Base-by-base conservation (phyloP, 2,797 vertebrate species). In the Numenius phaeopus region DNA sequence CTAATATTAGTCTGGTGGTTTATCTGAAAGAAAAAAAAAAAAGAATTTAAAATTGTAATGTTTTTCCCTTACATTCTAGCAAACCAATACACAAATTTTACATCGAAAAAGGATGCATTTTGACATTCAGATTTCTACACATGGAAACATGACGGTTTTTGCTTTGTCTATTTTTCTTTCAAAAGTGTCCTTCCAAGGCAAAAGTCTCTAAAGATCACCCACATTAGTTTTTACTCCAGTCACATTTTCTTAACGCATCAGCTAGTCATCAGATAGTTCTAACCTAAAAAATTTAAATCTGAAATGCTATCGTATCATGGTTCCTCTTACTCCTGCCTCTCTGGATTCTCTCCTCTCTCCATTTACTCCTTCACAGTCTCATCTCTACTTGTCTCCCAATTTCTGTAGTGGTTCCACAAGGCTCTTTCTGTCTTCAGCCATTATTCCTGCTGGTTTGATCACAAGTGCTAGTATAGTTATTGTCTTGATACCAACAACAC, bases 301-400 rank as follows among this genome's bases (percentile, higher is more conserved):
- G 24, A 88, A 76, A 47, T 2, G 2, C 10, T 32, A 6, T 49
- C 11, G 2, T 34, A 13, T 13, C 7, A 7, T 2, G 1, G 20
- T 18, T 69, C 83, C 15, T 14, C 32, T 75, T 42, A 26, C 9
- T 64, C 15, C 8, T 54, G n/a, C 24, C 29, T 29, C 34, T 24
- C 67, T 52, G 23, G n/a, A 82, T 73, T 42, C 21, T 52, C 30
- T 42, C 20, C 10, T 66, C 32, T 82, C 34, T 58, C 32, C 16
- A 17, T 39, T 76, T 67, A 55, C 2, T 69, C 17, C 12, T 82
- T 50, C 52, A 46, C 14, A 30, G 5, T 13, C 13, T 72, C n/a
- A 55, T 44, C 26, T 69, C 34, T 67, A 18, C 62, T 71, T 30
- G 26, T 46, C 15, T 95, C 66, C n/a, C 71, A 42, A 55, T 44